These are phyloP conservation scores for Lepidocolaptes lacrymiger DNA, from an alignment of 2,797 vertebrate genomes.

Conservation along the genomic window DNA sequence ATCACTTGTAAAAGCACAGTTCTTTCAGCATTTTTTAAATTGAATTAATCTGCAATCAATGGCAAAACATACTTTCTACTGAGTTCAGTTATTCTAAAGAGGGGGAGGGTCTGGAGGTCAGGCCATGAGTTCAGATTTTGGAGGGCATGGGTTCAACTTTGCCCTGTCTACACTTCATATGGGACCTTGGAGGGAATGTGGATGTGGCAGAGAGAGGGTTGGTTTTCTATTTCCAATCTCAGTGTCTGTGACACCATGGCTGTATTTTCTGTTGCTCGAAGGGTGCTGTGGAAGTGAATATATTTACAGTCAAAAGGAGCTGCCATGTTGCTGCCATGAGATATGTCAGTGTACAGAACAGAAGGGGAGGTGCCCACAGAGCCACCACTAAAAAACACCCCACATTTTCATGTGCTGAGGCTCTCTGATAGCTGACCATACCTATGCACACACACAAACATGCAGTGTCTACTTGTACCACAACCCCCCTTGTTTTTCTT, in stretches of 20 bases:
- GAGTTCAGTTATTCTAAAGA: background rate
- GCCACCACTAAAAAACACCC: background rate
- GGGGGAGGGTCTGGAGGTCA: background rate
- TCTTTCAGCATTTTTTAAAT: background rate
- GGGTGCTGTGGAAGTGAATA: background rate
- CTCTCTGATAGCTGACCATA: fast-evolving
- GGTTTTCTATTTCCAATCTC: background rate
- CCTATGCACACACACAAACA: background rate
- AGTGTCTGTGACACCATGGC: fast-evolving
- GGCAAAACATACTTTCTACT: background rate
- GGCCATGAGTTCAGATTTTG: background rate
- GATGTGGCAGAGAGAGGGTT: background rate
- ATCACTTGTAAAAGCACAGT: constrained; percentile 29
- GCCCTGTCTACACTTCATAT: background rate
- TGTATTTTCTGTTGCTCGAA: background rate
- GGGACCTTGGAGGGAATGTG: background rate
- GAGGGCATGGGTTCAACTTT: background rate
- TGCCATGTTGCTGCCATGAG: background rate
- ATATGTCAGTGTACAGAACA: background rate
- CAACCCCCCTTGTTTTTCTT: background rate
- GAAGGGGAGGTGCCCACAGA: background rate
- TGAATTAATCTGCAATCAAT: constrained; percentile 3
- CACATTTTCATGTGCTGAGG: background rate
- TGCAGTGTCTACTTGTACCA: background rate
- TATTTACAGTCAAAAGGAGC: background rate